phyloP scores from a whole-genome alignment of 2,797 vertebrate genomes.

The Malacoraja senta region DNA sequence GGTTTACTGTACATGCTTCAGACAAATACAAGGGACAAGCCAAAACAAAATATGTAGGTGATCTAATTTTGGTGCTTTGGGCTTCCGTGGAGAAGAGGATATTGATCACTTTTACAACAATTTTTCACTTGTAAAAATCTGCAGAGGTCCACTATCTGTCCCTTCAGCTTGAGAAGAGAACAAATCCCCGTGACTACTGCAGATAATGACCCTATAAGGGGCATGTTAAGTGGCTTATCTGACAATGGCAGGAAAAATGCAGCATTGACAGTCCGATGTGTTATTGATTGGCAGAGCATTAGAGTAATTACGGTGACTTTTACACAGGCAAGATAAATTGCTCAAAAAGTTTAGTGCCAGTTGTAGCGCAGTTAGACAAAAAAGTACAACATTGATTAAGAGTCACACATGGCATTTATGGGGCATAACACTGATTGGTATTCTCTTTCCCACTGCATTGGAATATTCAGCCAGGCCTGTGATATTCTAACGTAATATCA shows the following conservation, averaged over 20 bases:
- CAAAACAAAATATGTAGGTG: neutral
- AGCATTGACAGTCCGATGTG: neutral
- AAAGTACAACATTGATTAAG: neutral
- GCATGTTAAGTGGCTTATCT: neutral
- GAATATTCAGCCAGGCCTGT: neutral
- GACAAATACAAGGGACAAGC: neutral
- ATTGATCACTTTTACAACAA: neutral
- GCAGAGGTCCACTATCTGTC: neutral
- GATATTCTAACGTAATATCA: neutral
- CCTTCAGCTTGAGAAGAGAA: neutral
- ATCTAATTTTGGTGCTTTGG: neutral
- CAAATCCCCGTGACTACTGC: neutral
- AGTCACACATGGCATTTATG: neutral
- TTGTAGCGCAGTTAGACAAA: neutral
- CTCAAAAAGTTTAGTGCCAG: neutral
- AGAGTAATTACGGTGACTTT: slow-evolving; percentile 2
- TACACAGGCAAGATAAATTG: slow-evolving; percentile 7
- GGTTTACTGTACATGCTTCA: neutral
- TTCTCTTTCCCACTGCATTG: neutral
- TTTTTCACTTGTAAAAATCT: neutral
- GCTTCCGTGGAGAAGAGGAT: neutral
- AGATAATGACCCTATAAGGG: neutral
- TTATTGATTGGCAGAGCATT: neutral
- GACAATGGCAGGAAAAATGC: neutral
- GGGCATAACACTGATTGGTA: neutral